Conservation (phyloP, 1,140 invertebrate species). For the Drosophila arizonae region DNA sequence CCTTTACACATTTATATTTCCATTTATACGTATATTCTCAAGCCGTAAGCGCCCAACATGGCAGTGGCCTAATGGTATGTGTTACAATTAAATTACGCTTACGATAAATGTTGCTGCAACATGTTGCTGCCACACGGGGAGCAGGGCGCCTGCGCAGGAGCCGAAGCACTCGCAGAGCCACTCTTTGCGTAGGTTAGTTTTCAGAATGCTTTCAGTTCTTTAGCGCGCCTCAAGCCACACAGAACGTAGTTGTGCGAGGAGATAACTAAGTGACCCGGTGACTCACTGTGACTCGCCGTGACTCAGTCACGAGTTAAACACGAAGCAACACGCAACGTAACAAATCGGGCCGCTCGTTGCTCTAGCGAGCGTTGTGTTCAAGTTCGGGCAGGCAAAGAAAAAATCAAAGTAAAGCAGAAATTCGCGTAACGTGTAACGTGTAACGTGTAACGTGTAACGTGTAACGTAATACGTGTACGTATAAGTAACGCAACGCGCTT, state of each 20-base stretch:
- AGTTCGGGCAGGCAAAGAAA: slow-evolving; percentile 10
- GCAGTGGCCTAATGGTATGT: background rate
- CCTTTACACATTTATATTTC: background rate
- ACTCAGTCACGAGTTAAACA: slow-evolving; percentile 22
- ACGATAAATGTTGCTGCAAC: slow-evolving; percentile 76
- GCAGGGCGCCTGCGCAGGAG: slow-evolving; percentile 51
- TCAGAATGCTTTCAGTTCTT: slow-evolving; percentile 55
- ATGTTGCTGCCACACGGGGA: slow-evolving; percentile 48
- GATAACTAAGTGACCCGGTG: slow-evolving; percentile 23
- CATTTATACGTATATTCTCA: background rate
- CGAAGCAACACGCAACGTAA: slow-evolving; percentile 3
- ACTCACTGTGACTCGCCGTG: slow-evolving; percentile 25
- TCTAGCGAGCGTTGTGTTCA: slow-evolving; percentile 9
- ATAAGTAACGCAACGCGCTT: slow-evolving; percentile 61
- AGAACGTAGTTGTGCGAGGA: slow-evolving; percentile 50
- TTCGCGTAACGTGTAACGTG: slow-evolving; percentile 18
- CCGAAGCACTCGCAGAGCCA: slow-evolving; percentile 59
- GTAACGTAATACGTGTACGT: slow-evolving; percentile 55
- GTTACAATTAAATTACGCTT: slow-evolving; percentile 67
- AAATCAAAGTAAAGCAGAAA: slow-evolving; percentile 8
- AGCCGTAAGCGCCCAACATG: background rate
- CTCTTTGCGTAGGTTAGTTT: slow-evolving; percentile 42
- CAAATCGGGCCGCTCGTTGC: slow-evolving; percentile 13
- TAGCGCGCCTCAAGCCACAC: slow-evolving; percentile 72
- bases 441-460: slow-evolving; percentile 22